These are phyloP conservation scores for Glaucopsyche alexis DNA, from an alignment of 2,888 invertebrate genomes.

Conservation along the genomic window DNA sequence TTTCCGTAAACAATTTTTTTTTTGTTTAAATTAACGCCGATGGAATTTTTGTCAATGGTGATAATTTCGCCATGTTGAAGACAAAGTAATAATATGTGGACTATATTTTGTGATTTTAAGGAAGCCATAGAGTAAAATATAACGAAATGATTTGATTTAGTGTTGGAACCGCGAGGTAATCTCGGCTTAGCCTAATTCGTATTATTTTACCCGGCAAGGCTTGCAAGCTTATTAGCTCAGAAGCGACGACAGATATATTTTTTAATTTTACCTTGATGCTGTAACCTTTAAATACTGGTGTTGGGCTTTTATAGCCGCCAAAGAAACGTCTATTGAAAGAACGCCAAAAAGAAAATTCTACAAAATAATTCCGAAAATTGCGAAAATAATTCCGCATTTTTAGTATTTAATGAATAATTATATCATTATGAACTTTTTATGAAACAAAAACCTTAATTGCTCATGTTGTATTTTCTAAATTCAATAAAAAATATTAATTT, in stretches of 20 bases:
- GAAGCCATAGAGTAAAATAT: background rate
- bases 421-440: too few species aligned
- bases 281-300: background rate
- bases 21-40: too few species aligned
- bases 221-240: background rate
- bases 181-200: constrained; percentile 6
- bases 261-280: background rate
- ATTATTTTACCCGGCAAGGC: background rate
- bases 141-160: background rate
- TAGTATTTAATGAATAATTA: too few species aligned
- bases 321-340: background rate
- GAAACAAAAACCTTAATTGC: too few species aligned
- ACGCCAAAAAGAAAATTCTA: background rate
- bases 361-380: background rate
- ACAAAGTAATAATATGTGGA: too few species aligned
- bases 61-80: too few species aligned
- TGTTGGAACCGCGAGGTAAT: background rate
- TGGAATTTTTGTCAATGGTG: too few species aligned
- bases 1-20: too few species aligned
- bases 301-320: background rate
- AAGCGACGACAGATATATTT: background rate
- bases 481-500: background rate
- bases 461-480: too few species aligned
- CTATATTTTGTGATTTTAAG: background rate
- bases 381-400: too few species aligned